These are phyloP conservation scores for Drosophila tristis DNA, from an alignment of 1,140 invertebrate genomes.

Conservation along the genomic window DNA sequence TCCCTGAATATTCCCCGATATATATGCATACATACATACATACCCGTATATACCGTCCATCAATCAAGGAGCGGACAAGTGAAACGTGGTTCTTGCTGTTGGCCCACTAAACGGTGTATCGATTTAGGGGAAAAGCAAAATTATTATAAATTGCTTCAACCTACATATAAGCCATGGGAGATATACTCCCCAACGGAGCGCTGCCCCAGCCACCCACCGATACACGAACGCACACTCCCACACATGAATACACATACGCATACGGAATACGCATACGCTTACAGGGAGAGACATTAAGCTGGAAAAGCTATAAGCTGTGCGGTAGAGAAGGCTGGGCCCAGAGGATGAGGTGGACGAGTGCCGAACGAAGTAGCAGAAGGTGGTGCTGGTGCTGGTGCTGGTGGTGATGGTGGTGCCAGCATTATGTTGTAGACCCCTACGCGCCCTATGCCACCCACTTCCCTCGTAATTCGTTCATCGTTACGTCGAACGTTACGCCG, in stretches of 20 bases:
- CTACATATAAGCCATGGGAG: conserved; percentile 79
- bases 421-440: conserved; percentile 61
- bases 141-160: conserved; percentile 84
- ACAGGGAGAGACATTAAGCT: conserved; percentile 68
- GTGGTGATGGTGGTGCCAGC: conserved; percentile 17
- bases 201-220: too few species aligned
- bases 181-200: conserved; percentile 21
- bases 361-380: conserved; percentile 45
- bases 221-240: conserved; percentile 10
- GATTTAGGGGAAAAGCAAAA: conserved; percentile 72
- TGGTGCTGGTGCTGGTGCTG: conserved; percentile 2
- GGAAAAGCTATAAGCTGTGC: conserved; percentile 76
- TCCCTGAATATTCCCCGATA: conserved; percentile 8
- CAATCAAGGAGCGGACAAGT: conserved; percentile 13
- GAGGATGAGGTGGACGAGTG: conserved; percentile 13
- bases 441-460: conserved; percentile 43
- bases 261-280: conserved; percentile 25
- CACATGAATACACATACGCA: conserved; percentile 25
- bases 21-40: neutral
- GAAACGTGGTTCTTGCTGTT: neutral
- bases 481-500: conserved; percentile 51
- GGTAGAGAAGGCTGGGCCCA: conserved; percentile 43
- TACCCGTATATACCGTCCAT: neutral
- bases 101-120: conserved; percentile 61
- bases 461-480: conserved; percentile 38